These are phyloP conservation scores for Drosophila burlai DNA, from an alignment of 1,140 invertebrate genomes.

Conservation along the genomic window DNA sequence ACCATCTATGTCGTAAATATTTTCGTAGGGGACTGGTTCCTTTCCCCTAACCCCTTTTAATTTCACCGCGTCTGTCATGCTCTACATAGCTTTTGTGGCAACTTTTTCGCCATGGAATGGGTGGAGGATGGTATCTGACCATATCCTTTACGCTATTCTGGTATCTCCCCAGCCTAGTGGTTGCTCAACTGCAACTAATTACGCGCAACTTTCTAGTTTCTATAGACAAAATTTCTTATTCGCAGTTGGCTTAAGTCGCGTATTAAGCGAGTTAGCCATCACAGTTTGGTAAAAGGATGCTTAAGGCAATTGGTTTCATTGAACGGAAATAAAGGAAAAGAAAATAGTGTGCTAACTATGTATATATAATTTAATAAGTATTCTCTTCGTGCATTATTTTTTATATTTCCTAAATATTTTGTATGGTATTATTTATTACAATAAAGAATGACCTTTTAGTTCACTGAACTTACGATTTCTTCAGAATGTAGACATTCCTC, in stretches of 20 bases:
- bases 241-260: constrained; percentile 37
- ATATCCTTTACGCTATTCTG: constrained; percentile 17
- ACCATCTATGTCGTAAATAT: constrained; percentile 51
- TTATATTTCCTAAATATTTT: background rate
- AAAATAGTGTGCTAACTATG: background rate
- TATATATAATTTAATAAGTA: too few relatives aligned
- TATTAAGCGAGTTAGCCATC: constrained; percentile 21
- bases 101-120: constrained; percentile 26
- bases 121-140: background rate
- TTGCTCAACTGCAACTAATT: constrained; percentile 74
- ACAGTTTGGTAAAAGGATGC: constrained; percentile 10
- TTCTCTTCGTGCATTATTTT: background rate
- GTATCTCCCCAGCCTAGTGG: constrained; percentile 34
- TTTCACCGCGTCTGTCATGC: constrained; percentile 33
- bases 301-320: background rate
- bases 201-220: constrained; percentile 58
- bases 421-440: background rate
- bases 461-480: background rate
- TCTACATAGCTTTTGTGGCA: constrained; percentile 61
- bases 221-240: constrained; percentile 60
- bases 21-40: constrained; percentile 12
- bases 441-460: background rate
- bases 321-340: background rate
- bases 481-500: background rate
- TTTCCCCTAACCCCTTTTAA: constrained; percentile 19